A percentile compares a stretch with the other conserved stretches of the same genome.
Conservation (phyloP, 2,113 vertebrate genomes). For the Otocyon megalotis region DNA sequence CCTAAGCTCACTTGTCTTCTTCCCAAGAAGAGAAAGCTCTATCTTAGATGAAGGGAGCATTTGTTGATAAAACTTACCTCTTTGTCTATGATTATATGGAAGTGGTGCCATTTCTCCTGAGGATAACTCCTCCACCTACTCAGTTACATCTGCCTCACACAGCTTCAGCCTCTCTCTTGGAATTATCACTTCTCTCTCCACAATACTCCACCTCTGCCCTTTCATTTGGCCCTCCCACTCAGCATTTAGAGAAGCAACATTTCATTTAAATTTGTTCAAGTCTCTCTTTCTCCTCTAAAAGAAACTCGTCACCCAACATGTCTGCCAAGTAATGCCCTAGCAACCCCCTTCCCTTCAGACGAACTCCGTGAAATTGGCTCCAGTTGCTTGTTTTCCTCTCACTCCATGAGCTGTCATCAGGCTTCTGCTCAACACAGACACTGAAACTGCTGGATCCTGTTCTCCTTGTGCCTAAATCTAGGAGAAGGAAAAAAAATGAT, state of each 20-base stretch:
- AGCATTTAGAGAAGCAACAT: neutral
- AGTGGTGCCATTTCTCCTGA: neutral
- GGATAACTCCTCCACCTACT: neutral
- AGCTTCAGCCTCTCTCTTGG: neutral
- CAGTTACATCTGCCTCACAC: rapidly evolving
- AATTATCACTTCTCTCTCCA: neutral
- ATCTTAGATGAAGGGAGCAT: neutral
- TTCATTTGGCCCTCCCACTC: neutral
- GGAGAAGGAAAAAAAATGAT: neutral
- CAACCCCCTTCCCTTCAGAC: neutral
- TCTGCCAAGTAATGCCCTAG: neutral
- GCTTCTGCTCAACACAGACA: neutral
- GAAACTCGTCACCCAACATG: neutral
- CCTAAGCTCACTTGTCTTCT: neutral
- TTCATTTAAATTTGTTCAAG: neutral
- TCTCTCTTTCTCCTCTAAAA: neutral
- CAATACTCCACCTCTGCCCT: neutral
- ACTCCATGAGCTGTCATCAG: neutral
- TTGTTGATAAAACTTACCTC: neutral
- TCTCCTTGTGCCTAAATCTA: neutral
- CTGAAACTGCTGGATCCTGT: neutral
- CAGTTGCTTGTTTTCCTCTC: neutral
- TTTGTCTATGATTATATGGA: neutral
- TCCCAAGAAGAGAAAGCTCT: neutral
- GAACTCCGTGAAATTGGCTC: neutral